Evolutionary conservation across 2,113 vertebrate species (phyloP).

Genomic region (Pelvicachromis taeniatus): DNA sequence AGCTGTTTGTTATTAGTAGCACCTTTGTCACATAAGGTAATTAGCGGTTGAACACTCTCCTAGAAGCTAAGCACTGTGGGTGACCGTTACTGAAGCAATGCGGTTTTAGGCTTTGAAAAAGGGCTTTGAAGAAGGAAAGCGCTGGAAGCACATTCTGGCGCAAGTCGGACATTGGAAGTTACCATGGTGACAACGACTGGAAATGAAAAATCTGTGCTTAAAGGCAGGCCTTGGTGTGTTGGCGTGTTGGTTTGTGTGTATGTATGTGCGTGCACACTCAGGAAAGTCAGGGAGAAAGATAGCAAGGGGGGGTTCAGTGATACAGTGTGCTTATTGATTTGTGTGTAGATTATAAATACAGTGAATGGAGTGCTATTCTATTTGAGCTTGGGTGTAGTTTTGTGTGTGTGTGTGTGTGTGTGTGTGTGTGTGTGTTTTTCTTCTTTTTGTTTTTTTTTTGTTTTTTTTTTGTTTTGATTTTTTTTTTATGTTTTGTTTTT

Average conservation of each 20-base stretch:
- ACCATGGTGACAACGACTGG: conserved; percentile 74
- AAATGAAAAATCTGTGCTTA: conserved; percentile 71
- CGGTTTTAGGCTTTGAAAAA: conserved; percentile 46
- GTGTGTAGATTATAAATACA: conserved; percentile 49
- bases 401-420: too few relatives aligned
- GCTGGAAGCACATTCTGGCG: conserved; percentile 55
- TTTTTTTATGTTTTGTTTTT: too few relatives aligned
- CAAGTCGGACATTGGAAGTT: conserved; percentile 72
- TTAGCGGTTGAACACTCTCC: conserved; percentile 42
- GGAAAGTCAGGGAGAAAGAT: background rate
- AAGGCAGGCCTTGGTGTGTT: conserved; percentile 51
- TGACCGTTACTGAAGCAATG: conserved; percentile 51
- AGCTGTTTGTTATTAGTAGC: conserved; percentile 27
- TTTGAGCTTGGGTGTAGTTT: background rate
- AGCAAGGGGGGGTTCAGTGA: conserved; percentile 28
- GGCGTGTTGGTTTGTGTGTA: conserved; percentile 27
- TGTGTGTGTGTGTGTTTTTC: background rate
- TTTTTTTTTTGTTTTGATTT: too few relatives aligned
- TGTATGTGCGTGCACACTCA: conserved; percentile 2
- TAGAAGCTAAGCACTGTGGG: conserved; percentile 15
- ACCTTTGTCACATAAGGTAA: conserved; percentile 40
- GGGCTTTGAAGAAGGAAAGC: conserved; percentile 54
- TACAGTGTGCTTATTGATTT: conserved; percentile 55
- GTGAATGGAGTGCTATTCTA: background rate
- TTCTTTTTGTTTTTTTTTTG: too few relatives aligned